phyloP scores from a whole-genome alignment of 1,140 invertebrate species.

The Zaprionus vittiger region DNA sequence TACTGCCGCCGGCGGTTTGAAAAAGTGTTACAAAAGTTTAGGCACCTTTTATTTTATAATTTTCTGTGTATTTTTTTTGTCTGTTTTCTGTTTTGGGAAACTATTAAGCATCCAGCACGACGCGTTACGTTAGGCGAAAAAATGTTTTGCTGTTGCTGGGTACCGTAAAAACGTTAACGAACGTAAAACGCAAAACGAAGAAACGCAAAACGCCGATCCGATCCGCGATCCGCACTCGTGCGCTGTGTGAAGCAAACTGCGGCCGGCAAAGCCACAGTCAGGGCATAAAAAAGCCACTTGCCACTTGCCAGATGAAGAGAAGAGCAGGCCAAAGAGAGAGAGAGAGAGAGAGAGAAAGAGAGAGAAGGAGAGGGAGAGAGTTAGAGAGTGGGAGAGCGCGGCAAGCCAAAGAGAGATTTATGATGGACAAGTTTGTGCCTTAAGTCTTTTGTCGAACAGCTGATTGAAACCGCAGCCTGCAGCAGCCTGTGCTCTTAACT shows the following conservation, averaged over 20 bases:
- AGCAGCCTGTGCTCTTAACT: slow-evolving; percentile 35
- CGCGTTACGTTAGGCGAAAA: slow-evolving; percentile 17
- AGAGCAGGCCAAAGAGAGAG: slow-evolving; percentile 17
- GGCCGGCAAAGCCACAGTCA: slow-evolving; percentile 69
- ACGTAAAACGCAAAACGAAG: slow-evolving; percentile 23
- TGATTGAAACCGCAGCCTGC: slow-evolving; percentile 57
- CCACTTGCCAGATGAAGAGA: slow-evolving; percentile 57
- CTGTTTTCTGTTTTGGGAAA: slow-evolving; percentile 28
- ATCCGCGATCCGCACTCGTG: slow-evolving; percentile 67
- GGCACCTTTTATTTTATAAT: slow-evolving; percentile 58
- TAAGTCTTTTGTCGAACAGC: slow-evolving; percentile 75
- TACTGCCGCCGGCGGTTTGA: slow-evolving; percentile 34
- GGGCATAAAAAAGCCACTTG: slow-evolving; percentile 67
- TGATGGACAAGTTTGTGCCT: slow-evolving; percentile 76
- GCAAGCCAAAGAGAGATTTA: slow-evolving; percentile 72
- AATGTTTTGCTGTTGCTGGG: too few species aligned
- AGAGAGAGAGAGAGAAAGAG: slow-evolving; percentile 12
- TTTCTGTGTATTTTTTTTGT: slow-evolving; percentile 9
- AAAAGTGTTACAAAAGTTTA: slow-evolving; percentile 62
- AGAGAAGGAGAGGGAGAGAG: neutral
- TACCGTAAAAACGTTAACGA: slow-evolving; percentile 15
- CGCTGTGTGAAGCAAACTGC: slow-evolving; percentile 75
- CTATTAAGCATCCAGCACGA: slow-evolving; percentile 33
- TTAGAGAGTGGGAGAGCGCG: slow-evolving; percentile 23
- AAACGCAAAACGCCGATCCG: slow-evolving; percentile 40